A percentile compares a stretch with the other conserved stretches of the same genome.
Conservation (phyloP, 1,140 invertebrate species). For the Cephus cinctus region DNA sequence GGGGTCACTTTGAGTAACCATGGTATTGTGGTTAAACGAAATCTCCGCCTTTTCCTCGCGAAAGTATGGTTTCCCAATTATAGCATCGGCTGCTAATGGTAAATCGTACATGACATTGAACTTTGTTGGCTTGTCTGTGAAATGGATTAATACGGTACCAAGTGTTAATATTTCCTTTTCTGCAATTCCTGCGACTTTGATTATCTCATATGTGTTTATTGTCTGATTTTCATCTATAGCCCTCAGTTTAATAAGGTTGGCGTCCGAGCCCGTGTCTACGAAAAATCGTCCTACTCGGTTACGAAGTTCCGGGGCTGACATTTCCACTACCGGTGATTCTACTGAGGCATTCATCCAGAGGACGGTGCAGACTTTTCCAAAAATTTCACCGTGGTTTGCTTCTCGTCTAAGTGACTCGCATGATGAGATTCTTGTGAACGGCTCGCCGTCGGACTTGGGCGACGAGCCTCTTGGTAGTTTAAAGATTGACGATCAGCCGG, state of each 20-base stretch:
- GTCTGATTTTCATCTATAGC: background rate
- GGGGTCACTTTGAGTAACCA: background rate
- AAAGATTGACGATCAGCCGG: background rate
- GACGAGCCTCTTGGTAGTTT: background rate
- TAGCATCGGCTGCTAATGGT: background rate
- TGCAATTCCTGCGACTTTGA: background rate
- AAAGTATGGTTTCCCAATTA: conserved; percentile 8
- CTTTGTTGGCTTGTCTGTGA: conserved; percentile 1
- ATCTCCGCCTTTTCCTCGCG: background rate
- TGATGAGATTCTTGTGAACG: background rate
- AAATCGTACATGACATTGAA: background rate
- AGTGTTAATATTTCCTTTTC: conserved; percentile 1
- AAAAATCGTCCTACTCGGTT: conserved; percentile 1
- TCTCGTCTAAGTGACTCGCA: background rate
- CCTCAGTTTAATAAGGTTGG: conserved; percentile 6
- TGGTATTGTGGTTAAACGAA: background rate
- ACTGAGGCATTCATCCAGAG: conserved; percentile 1
- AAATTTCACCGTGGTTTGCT: background rate
- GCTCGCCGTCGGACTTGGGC: background rate
- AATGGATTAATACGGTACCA: background rate
- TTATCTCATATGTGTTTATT: background rate
- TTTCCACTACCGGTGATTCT: conserved; percentile 3
- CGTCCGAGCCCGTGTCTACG: conserved; percentile 5
- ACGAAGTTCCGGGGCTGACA: conserved; percentile 8
- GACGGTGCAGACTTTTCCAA: conserved; percentile 4